These are phyloP conservation scores for Nanorana parkeri DNA, from an alignment of 2,113 vertebrate genomes.

Conservation along the genomic window DNA sequence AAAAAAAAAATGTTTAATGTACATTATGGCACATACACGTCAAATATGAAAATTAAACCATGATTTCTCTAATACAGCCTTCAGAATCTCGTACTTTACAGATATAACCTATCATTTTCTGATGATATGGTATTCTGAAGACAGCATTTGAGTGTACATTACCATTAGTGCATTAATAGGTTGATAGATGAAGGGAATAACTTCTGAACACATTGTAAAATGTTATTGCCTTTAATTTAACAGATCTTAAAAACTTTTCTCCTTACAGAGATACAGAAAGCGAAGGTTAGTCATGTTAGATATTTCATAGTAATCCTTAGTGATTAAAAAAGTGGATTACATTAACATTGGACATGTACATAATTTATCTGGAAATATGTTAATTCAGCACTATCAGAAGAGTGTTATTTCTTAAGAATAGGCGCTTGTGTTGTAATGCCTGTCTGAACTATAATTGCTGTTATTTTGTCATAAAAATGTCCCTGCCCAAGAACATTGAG, in stretches of 20 bases:
- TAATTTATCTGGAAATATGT: constrained; percentile 7
- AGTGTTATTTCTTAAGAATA: constrained; percentile 3
- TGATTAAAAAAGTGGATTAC: constrained; percentile 7
- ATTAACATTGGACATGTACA: background rate
- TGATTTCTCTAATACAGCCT: too few species aligned
- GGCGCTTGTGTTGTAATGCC: background rate
- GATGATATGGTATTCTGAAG: background rate
- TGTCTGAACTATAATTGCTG: background rate
- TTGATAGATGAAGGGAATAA: constrained; percentile 9
- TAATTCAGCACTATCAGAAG: background rate
- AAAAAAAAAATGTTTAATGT: too few species aligned
- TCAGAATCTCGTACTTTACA: too few species aligned
- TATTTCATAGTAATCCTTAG: constrained; percentile 5
- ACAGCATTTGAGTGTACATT: background rate
- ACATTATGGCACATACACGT: too few species aligned
- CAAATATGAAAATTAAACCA: too few species aligned
- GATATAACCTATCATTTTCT: too few species aligned
- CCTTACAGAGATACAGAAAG: background rate
- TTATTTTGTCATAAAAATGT: background rate
- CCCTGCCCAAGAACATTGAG: background rate
- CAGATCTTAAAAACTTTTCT: constrained; percentile 9
- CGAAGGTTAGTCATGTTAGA: background rate
- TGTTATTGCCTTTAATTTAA: constrained; percentile 11
- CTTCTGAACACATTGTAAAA: constrained; percentile 11
- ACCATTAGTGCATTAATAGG: background rate